Percentiles rank a stretch among this genome's conserved stretches.
phyloP scores from a whole-genome alignment of 92 coral and sea anemone genomes.

The Porites evermanni region DNA sequence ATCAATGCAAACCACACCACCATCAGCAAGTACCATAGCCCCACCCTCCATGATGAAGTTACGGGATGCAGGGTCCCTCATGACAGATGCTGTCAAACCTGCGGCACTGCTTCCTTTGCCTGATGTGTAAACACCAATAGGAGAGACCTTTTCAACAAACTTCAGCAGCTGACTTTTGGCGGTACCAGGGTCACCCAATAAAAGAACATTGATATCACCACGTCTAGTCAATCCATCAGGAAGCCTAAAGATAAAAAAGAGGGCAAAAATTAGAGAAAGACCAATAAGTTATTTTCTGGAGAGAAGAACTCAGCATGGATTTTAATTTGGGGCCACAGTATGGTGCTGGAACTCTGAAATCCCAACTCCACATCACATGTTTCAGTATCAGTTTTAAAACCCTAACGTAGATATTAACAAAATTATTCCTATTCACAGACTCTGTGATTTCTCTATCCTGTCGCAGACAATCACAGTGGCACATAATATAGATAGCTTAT shows the following conservation, averaged over 20 bases:
- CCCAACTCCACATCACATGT: no score
- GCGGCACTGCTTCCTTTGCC: slow-evolving; percentile 99
- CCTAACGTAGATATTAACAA: no score
- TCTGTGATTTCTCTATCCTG: no score
- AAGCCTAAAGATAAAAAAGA: slow-evolving; percentile 57
- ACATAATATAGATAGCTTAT: no score
- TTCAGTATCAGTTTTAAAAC: no score
- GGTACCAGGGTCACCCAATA: slow-evolving; percentile 99
- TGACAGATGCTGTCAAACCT: slow-evolving; percentile 97
- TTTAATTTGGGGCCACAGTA: no score
- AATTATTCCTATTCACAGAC: no score
- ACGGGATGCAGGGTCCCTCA: slow-evolving; percentile 96
- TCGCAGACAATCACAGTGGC: no score
- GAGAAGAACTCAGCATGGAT: neutral
- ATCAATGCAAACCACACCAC: slow-evolving; percentile 99
- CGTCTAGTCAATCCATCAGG: slow-evolving; percentile 99
- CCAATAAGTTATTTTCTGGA: neutral
- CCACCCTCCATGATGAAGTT: slow-evolving; percentile 99
- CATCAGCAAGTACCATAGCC: slow-evolving; percentile 99
- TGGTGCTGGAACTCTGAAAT: no score
- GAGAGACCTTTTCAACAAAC: slow-evolving; percentile 97
- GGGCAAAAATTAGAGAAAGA: neutral
- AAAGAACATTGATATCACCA: slow-evolving; percentile 92
- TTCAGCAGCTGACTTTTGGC: slow-evolving; percentile 98
- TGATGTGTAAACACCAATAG: slow-evolving; percentile 95